These are phyloP conservation scores for Spinus olivaceus DNA, from an alignment of 2,797 vertebrate species.

Conservation along the genomic window DNA sequence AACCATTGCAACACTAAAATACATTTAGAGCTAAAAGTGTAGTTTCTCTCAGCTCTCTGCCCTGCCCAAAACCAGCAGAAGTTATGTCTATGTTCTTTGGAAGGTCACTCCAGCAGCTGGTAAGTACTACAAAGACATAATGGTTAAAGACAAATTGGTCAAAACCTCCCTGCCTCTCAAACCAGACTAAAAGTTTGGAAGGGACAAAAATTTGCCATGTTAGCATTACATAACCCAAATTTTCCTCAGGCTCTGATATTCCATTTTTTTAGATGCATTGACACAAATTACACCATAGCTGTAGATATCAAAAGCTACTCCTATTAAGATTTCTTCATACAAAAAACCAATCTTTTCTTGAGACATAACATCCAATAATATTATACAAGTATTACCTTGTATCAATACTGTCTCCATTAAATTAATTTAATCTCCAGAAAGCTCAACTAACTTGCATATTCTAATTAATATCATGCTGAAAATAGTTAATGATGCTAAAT, in stretches of 20 bases:
- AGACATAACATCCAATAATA: not conserved
- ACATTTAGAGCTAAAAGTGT: not conserved
- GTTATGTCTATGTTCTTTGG: rapidly evolving
- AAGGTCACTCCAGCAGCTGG: not conserved
- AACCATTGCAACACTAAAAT: not conserved
- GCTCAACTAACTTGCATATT: not conserved
- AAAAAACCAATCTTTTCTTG: not conserved
- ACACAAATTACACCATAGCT: not conserved
- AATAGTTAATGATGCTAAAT: constrained; percentile 59
- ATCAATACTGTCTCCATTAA: not conserved
- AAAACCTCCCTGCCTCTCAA: not conserved
- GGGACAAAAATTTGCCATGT: not conserved
- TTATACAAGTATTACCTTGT: not conserved
- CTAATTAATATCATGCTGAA: constrained; percentile 40
- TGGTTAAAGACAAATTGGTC: not conserved
- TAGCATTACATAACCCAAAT: not conserved
- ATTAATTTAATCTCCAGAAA: constrained; percentile 10
- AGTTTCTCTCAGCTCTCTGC: not conserved
- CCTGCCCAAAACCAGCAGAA: not conserved
- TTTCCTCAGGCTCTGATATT: not conserved
- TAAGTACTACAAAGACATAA: not conserved
- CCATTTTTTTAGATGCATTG: not conserved
- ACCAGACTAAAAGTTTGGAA: not conserved
- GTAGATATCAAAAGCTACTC: not conserved
- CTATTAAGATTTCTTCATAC: not conserved